A percentile compares a stretch with the other conserved stretches of the same genome.
These are phyloP conservation scores for Drosophila limbata DNA, from an alignment of 2,888 invertebrate genomes.

Conservation along the genomic window DNA sequence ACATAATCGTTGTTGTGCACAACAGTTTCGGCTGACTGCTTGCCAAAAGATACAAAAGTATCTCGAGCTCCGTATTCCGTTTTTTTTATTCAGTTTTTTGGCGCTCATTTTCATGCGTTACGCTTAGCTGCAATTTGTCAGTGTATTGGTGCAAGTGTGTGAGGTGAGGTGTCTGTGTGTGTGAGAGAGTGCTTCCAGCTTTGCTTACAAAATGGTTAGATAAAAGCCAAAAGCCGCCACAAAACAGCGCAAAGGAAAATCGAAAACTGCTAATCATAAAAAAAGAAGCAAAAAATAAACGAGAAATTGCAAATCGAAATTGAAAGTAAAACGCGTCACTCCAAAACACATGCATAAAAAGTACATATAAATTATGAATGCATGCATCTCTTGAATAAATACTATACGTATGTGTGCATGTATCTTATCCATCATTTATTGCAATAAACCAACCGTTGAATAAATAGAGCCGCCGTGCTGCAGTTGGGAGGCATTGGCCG, in stretches of 20 bases:
- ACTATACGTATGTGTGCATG: no score
- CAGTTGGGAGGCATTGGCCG: constrained; percentile 33
- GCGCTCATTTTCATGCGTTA: constrained; percentile 72
- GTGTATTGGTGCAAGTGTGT: constrained; percentile 14
- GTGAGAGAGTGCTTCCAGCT: constrained; percentile 39
- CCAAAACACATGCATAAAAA: constrained; percentile 5
- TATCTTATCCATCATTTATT: constrained; percentile 32
- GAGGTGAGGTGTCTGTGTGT: constrained; percentile 8
- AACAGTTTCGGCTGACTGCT: constrained; percentile 55
- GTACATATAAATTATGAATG: constrained; percentile 1
- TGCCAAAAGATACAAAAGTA: constrained; percentile 56
- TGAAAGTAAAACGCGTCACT: constrained; percentile 57
- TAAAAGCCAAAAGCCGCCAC: constrained; percentile 56
- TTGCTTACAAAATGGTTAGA: constrained; percentile 73
- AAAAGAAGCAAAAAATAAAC: constrained; percentile 12
- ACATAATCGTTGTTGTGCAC: constrained; percentile 24
- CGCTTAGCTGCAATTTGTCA: constrained; percentile 66
- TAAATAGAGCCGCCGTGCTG: constrained; percentile 10
- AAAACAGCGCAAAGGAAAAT: constrained; percentile 40
- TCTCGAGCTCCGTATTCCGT: constrained; percentile 35
- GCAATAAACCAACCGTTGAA: constrained; percentile 23
- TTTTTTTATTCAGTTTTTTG: constrained; percentile 31
- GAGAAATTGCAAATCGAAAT: constrained; percentile 58
- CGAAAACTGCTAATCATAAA: constrained; percentile 44
- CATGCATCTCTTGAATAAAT: constrained; percentile 1